These are phyloP conservation scores for Elephantulus edwardii DNA, from an alignment of 2,113 vertebrate genomes.

Conservation along the genomic window DNA sequence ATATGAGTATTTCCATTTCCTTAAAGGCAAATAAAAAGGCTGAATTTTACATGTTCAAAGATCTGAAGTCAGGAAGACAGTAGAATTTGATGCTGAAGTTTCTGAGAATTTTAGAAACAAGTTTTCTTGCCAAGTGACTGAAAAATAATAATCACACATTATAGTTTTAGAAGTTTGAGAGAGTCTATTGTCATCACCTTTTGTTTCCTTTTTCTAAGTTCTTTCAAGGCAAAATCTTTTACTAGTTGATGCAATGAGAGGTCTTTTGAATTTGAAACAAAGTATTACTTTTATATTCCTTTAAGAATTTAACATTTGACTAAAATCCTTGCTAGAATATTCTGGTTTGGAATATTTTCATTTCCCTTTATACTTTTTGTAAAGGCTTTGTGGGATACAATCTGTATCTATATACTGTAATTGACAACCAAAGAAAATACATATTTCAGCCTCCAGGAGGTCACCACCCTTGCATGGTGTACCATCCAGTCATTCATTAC, in stretches of 20 bases:
- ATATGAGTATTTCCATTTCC: background rate
- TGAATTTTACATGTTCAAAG: constrained; percentile 41
- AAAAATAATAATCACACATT: background rate
- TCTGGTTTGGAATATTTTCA: constrained; percentile 24
- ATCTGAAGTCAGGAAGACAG: background rate
- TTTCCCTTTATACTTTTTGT: constrained; percentile 5
- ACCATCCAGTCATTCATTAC: background rate
- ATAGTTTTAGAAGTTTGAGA: constrained; percentile 8
- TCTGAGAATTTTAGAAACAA: constrained; percentile 1
- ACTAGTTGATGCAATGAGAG: background rate
- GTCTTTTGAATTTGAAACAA: constrained; percentile 15
- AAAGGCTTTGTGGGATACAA: constrained; percentile 2
- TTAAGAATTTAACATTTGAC: constrained; percentile 13
- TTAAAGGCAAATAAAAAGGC: constrained; percentile 23
- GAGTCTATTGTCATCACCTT: background rate
- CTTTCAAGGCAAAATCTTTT: constrained; percentile 30
- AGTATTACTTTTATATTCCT: constrained; percentile 23
- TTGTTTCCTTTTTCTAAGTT: constrained; percentile 48
- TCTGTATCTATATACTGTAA: background rate
- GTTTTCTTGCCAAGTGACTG: background rate
- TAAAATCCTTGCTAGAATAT: constrained; percentile 17
- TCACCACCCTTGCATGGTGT: background rate
- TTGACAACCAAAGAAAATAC: background rate
- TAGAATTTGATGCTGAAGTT: background rate
- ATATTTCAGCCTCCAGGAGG: background rate